Conservation (phyloP, 2,113 vertebrate genomes). For the Myxocyprinus asiaticus region DNA sequence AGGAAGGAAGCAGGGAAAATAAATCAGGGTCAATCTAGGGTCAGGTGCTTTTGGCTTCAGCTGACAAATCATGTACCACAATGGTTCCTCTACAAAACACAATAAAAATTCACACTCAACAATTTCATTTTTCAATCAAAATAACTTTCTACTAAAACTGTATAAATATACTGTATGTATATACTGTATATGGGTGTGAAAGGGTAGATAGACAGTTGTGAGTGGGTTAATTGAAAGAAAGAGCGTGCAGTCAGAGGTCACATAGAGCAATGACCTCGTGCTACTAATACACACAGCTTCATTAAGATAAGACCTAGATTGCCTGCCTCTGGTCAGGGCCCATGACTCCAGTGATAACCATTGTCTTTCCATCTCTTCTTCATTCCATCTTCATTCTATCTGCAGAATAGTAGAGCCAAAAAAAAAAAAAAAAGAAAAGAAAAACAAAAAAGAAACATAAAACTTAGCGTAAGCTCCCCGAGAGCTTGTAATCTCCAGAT, state of each 20-base stretch:
- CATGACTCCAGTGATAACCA: conserved; percentile 38
- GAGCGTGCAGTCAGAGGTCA: conserved; percentile 35
- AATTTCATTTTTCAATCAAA: neutral
- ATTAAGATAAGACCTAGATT: conserved; percentile 41
- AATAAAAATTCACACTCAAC: neutral
- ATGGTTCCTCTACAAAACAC: neutral
- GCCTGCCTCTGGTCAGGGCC: conserved; percentile 25
- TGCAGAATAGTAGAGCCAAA: no score
- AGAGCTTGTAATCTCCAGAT: conserved; percentile 22
- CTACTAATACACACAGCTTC: conserved; percentile 40
- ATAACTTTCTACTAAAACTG: neutral
- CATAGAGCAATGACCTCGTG: conserved; percentile 14
- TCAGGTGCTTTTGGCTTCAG: no score
- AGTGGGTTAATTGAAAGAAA: conserved; percentile 38
- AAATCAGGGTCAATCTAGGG: neutral
- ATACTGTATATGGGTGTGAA: neutral
- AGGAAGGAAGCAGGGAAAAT: no score
- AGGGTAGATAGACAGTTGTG: neutral
- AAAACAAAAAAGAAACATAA: neutral
- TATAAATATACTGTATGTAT: no score
- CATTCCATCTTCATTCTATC: no score
- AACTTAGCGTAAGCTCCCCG: conserved; percentile 2
- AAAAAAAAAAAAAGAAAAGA: neutral
- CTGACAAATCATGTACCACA: no score
- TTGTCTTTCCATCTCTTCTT: conserved; percentile 12